Conservation (phyloP, 2,888 invertebrate genomes). For the Axea sp. region DNA sequence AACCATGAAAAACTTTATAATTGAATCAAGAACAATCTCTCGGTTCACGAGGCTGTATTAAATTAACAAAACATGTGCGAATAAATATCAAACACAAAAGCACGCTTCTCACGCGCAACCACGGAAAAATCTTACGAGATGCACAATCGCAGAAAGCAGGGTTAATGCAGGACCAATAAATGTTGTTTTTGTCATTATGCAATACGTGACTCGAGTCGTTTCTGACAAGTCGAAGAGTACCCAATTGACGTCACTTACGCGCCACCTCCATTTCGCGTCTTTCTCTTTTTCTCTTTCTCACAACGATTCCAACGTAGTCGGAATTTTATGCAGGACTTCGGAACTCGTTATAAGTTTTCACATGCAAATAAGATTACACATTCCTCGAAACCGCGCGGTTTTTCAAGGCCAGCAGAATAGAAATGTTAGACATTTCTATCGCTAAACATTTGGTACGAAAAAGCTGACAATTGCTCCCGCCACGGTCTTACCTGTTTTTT, state of each 20-base stretch:
- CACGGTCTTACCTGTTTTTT: background rate
- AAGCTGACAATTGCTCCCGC: conserved; percentile 4
- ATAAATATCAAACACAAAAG: too few relatives aligned
- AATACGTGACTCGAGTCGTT: conserved; percentile 40
- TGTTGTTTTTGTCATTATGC: conserved; percentile 32
- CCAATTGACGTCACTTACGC: conserved; percentile 29
- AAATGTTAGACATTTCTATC: conserved; percentile 15
- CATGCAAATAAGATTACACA: conserved; percentile 53
- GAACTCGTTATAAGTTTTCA: conserved; percentile 49
- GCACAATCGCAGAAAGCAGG: background rate
- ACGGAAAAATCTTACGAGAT: too few relatives aligned
- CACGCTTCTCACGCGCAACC: too few relatives aligned
- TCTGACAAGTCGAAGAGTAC: conserved; percentile 44
- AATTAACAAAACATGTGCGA: too few relatives aligned
- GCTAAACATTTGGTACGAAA: background rate
- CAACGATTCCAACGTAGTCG: conserved; percentile 22
- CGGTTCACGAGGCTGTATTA: too few relatives aligned
- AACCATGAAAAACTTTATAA: too few relatives aligned
- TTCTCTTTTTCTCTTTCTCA: conserved; percentile 1
- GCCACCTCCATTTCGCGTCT: conserved; percentile 9
- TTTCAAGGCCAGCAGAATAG: conserved; percentile 19
- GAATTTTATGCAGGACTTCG: conserved; percentile 44
- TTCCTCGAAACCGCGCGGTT: conserved; percentile 26
- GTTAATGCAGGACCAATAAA: background rate
- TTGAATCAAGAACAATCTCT: too few relatives aligned